Conservation (phyloP, 2,888 invertebrate species). For the Metellina segmentata region DNA sequence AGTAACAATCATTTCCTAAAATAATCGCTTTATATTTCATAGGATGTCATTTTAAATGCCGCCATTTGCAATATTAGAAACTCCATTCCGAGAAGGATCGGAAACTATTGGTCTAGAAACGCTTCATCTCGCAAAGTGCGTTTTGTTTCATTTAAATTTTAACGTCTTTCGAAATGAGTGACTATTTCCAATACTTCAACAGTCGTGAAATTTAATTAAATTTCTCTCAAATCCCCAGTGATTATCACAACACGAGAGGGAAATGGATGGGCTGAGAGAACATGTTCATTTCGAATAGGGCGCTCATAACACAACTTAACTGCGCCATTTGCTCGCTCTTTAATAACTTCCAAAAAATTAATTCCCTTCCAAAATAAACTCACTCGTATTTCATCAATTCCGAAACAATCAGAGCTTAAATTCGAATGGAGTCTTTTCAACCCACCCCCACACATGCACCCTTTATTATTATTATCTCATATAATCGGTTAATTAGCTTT, state of each 20-base stretch:
- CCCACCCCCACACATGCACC: conserved; percentile 14
- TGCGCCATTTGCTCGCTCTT: conserved; percentile 45
- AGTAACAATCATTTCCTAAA: no score
- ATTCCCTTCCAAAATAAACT: conserved; percentile 52
- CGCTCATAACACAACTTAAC: conserved; percentile 64
- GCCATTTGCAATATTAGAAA: no score
- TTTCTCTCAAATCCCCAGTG: conserved; percentile 6
- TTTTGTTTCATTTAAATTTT: neutral
- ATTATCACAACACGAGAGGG: conserved; percentile 13
- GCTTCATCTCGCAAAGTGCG: neutral
- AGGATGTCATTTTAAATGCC: no score
- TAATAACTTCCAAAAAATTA: conserved; percentile 69
- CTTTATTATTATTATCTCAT: conserved; percentile 70
- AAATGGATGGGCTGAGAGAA: neutral
- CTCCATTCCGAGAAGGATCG: no score
- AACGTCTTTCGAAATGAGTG: conserved; percentile 4
- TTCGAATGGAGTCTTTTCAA: conserved; percentile 34
- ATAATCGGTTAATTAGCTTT: conserved; percentile 73
- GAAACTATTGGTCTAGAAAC: no score
- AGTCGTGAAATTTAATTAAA: neutral
- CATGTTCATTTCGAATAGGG: conserved; percentile 49
- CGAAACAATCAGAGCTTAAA: conserved; percentile 56
- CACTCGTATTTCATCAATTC: conserved; percentile 69
- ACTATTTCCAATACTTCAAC: neutral
- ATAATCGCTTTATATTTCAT: no score